These are phyloP conservation scores for Morphnarchus princeps DNA, from an alignment of 2,113 vertebrate genomes.

Conservation along the genomic window DNA sequence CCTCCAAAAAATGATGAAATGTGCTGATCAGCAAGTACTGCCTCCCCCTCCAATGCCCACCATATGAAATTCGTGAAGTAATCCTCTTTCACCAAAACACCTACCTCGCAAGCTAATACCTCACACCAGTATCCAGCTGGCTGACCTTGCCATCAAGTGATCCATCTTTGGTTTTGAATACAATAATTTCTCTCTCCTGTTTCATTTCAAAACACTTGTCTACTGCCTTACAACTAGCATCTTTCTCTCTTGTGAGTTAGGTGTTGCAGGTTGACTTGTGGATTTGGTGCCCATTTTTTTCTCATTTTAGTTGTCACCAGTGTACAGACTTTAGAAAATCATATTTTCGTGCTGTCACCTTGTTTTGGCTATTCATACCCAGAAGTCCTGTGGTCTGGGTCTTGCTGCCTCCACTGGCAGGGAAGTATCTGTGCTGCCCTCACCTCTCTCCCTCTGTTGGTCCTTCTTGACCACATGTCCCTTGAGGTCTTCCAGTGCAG, in stretches of 20 bases:
- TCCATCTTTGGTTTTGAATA: not conserved
- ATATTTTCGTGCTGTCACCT: not conserved
- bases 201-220: not conserved
- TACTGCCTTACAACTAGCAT: not conserved
- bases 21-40: not conserved
- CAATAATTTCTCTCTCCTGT: not conserved
- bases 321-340: not conserved
- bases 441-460: rapidly evolving
- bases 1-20: not conserved
- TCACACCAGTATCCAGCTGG: not conserved
- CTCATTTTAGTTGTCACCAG: not conserved
- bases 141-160: not conserved
- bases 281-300: not conserved
- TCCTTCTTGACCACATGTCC: not conserved
- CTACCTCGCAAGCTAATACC: not conserved
- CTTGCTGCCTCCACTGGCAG: not conserved
- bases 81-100: not conserved
- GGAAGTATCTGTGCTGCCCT: not conserved
- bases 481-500: not conserved
- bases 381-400: not conserved
- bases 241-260: not conserved
- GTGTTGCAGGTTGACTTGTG: not conserved
- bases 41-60: not conserved
- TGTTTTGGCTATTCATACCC: not conserved
- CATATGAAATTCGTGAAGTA: not conserved